Conservation (phyloP, 2,888 invertebrate genomes). For the Epinotia bilunana region DNA sequence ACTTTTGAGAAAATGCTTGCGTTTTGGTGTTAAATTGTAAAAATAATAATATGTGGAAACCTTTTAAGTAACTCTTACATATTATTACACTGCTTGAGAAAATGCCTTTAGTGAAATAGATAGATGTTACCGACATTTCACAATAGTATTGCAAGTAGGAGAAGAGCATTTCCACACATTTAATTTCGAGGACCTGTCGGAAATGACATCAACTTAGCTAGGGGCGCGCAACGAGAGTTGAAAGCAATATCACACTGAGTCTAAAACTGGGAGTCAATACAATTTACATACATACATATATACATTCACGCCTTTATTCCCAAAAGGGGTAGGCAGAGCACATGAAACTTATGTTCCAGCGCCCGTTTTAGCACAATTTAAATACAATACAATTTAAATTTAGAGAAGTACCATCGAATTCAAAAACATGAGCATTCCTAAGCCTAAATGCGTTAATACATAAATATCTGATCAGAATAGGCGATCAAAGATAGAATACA, state of each 20-base stretch:
- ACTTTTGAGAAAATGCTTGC: too few species aligned
- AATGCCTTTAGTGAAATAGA: neutral
- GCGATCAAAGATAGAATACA: too few species aligned
- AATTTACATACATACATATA: too few species aligned
- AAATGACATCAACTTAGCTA: slow-evolving; percentile 31
- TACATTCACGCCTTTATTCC: too few species aligned
- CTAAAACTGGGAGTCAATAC: neutral
- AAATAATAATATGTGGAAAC: too few species aligned
- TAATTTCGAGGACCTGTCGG: slow-evolving; percentile 33
- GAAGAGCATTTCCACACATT: slow-evolving; percentile 24
- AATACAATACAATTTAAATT: slow-evolving; percentile 15
- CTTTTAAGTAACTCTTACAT: too few species aligned
- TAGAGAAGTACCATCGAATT: neutral
- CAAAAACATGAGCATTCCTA: neutral
- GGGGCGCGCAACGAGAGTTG: slow-evolving; percentile 17
- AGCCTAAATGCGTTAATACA: neutral
- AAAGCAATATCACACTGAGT: neutral
- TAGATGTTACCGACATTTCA: neutral
- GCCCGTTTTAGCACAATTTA: too few species aligned
- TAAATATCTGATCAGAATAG: neutral
- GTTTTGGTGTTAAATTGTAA: too few species aligned
- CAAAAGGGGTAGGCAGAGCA: too few species aligned
- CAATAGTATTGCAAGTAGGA: slow-evolving; percentile 4
- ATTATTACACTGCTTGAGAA: neutral
- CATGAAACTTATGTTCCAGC: too few species aligned